phyloP scores from a whole-genome alignment of 2,113 vertebrate species.

The Cheirogaleus medius region DNA sequence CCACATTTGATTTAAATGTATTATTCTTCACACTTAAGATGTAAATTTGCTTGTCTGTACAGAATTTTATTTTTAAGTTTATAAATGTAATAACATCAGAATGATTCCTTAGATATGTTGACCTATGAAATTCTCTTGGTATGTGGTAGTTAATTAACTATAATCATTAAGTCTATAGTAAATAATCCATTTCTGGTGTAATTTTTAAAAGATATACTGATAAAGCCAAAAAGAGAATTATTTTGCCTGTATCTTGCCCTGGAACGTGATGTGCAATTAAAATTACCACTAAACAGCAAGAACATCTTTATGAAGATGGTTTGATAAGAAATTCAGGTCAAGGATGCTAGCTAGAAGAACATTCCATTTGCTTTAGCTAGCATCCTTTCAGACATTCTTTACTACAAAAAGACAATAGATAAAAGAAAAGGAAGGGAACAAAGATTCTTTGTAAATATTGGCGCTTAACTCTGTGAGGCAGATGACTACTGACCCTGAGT shows the following conservation, averaged over 20 bases:
- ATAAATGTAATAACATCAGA: slow-evolving; percentile 51
- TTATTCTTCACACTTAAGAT: slow-evolving; percentile 6
- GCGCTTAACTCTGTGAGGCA: background rate
- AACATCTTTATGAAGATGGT: slow-evolving; percentile 35
- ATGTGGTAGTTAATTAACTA: slow-evolving; percentile 48
- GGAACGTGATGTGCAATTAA: slow-evolving; percentile 42
- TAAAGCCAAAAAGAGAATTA: background rate
- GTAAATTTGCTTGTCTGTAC: background rate
- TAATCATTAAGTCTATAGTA: slow-evolving; percentile 51
- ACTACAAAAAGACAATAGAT: slow-evolving; percentile 42
- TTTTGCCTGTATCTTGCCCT: background rate
- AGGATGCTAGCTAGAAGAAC: background rate
- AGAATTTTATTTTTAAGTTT: slow-evolving; percentile 51
- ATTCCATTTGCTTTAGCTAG: slow-evolving; percentile 6
- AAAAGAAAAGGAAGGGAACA: slow-evolving; percentile 16
- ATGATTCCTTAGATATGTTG: slow-evolving; percentile 31
- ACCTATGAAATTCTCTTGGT: slow-evolving; percentile 46
- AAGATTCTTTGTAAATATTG: slow-evolving; percentile 53
- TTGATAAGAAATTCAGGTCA: slow-evolving; percentile 44
- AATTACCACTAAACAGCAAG: background rate
- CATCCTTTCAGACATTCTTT: background rate
- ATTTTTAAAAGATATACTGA: slow-evolving; percentile 17
- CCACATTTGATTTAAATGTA: background rate
- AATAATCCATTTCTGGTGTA: slow-evolving; percentile 33
- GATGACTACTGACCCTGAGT: background rate